These are phyloP conservation scores for Hippocampus zosterae DNA, from an alignment of 2,113 vertebrate genomes.

Conservation along the genomic window DNA sequence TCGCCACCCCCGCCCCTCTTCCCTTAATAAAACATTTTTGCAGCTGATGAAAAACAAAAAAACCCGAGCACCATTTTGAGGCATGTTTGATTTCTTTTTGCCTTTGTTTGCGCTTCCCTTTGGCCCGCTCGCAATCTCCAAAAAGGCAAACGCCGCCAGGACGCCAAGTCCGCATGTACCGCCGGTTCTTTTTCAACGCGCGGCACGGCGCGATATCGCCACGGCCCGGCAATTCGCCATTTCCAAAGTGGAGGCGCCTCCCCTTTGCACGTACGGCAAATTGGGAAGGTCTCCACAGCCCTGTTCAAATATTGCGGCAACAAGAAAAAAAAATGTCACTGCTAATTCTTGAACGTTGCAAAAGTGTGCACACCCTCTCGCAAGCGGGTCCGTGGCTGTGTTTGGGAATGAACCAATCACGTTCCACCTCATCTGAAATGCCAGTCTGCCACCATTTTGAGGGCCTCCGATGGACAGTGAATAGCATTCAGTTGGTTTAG, in stretches of 20 bases:
- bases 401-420: too few species aligned
- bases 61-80: slow-evolving; percentile 90
- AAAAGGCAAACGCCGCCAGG: slow-evolving; percentile 43
- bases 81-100: slow-evolving; percentile 69
- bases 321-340: not conserved
- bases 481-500: too few species aligned
- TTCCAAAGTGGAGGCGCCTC: not conserved
- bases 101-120: slow-evolving; percentile 62
- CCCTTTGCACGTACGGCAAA: not conserved
- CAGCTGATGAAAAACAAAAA: slow-evolving; percentile 86
- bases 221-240: not conserved
- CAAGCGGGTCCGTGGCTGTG: not conserved
- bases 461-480: too few species aligned
- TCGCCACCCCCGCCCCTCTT: slow-evolving; percentile 70
- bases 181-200: slow-evolving; percentile 27
- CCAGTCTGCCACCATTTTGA: too few species aligned
- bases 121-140: slow-evolving; percentile 28
- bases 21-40: slow-evolving; percentile 95
- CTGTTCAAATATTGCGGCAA: not conserved
- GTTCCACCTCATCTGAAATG: too few species aligned
- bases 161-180: slow-evolving; percentile 26
- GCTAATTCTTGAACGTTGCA: not conserved
- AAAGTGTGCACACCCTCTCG: not conserved
- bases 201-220: too few species aligned
- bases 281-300: not conserved